Evolutionary conservation across 2,113 vertebrate genomes (phyloP).

Genomic region (Gracilinanus agilis): DNA sequence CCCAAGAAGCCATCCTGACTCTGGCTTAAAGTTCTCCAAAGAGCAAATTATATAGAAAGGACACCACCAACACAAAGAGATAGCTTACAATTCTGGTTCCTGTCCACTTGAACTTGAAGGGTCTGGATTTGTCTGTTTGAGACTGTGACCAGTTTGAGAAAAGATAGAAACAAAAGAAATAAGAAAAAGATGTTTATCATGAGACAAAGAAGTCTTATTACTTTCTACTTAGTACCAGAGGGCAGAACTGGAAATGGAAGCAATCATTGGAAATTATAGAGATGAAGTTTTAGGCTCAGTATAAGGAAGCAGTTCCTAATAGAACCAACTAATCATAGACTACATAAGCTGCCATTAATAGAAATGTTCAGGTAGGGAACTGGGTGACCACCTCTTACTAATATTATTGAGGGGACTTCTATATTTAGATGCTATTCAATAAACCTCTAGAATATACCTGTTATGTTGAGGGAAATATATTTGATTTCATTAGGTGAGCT

Average conservation of each 20-base stretch:
- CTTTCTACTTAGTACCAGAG: neutral
- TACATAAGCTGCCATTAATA: neutral
- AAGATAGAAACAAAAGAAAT: neutral
- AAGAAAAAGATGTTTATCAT: neutral
- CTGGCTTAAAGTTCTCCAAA: neutral
- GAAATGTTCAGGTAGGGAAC: neutral
- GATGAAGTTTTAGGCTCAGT: neutral
- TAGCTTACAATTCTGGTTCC: neutral
- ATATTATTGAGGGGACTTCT: neutral
- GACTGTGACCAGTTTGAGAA: neutral
- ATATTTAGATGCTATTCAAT: neutral
- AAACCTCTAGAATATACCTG: neutral
- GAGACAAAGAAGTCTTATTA: neutral
- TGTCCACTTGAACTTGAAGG: neutral
- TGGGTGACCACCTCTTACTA: neutral
- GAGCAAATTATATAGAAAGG: neutral
- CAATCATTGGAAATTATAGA: neutral
- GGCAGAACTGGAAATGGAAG: neutral
- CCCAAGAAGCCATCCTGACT: neutral
- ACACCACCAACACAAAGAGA: neutral
- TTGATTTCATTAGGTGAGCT: neutral
- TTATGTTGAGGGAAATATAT: neutral
- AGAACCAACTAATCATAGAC: neutral
- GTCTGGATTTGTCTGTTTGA: neutral
- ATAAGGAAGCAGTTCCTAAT: neutral